Conservation (phyloP, 2,113 vertebrate genomes). For the Lonchura striata region DNA sequence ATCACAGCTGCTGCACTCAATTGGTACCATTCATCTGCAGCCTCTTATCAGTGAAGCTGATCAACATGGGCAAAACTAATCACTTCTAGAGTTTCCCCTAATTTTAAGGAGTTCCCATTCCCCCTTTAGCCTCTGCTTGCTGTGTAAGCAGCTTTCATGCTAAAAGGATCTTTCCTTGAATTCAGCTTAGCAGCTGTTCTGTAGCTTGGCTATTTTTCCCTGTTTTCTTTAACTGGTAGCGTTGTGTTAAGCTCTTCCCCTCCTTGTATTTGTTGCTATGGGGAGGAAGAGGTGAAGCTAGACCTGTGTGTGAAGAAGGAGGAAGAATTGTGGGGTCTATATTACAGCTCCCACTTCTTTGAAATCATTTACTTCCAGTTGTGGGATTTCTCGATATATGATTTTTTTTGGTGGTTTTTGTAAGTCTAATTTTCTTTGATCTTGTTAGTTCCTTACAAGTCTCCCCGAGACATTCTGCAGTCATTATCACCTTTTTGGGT, state of each 20-base stretch:
- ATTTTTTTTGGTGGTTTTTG: slow-evolving; percentile 1
- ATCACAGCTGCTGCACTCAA: background rate
- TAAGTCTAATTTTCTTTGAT: slow-evolving; percentile 67
- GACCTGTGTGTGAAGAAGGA: background rate
- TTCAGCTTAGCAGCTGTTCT: slow-evolving; percentile 17
- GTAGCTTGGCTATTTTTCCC: slow-evolving; percentile 9
- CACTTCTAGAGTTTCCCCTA: background rate
- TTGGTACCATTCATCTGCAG: background rate
- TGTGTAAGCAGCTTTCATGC: slow-evolving; percentile 44
- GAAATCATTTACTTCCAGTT: slow-evolving; percentile 70
- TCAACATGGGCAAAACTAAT: background rate
- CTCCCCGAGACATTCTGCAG: slow-evolving; percentile 83
- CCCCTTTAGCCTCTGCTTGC: slow-evolving; percentile 49
- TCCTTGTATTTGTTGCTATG: background rate
- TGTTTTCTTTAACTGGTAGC: background rate
- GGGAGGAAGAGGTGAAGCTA: background rate
- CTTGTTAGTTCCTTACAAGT: slow-evolving; percentile 73
- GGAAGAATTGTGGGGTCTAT: background rate
- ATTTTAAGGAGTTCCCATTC: slow-evolving; percentile 14
- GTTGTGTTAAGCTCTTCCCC: background rate
- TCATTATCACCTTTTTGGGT: slow-evolving; percentile 87
- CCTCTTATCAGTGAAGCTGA: background rate
- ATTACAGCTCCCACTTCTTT: background rate
- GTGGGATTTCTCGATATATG: slow-evolving; percentile 68
- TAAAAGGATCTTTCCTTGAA: slow-evolving; percentile 31